These are phyloP conservation scores for Smittia aterrima DNA, from an alignment of 2,888 invertebrate species.

Conservation along the genomic window DNA sequence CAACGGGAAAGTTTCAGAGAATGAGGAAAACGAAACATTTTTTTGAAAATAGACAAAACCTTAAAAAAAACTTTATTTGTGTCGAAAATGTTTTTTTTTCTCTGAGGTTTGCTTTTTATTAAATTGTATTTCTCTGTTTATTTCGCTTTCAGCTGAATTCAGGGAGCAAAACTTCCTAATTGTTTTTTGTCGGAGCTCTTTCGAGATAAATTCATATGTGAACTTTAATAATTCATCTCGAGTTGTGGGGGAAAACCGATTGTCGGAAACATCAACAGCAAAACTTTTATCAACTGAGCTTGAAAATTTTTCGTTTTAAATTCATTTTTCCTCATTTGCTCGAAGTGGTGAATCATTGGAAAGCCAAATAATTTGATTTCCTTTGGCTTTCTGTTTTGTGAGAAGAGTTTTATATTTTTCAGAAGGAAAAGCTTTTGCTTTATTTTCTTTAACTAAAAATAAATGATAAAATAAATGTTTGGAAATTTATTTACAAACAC, in stretches of 20 bases:
- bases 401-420: no score
- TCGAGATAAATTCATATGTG: not conserved
- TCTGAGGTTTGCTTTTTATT: slow-evolving; percentile 30
- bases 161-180: not conserved
- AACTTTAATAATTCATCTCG: slow-evolving; percentile 27
- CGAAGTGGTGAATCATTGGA: not conserved
- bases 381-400: no score
- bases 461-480: no score
- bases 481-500: no score
- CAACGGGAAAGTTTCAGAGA: not conserved
- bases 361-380: not conserved
- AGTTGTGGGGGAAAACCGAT: not conserved
- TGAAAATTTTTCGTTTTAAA: not conserved
- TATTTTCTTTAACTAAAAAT: no score
- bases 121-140: slow-evolving; percentile 7
- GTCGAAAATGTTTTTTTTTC: slow-evolving; percentile 27
- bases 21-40: not conserved
- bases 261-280: not conserved
- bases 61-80: slow-evolving; percentile 22
- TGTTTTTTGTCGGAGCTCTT: not conserved
- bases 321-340: slow-evolving; percentile 11
- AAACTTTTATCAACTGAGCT: slow-evolving; percentile 26
- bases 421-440: no score
- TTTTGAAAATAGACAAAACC: slow-evolving; percentile 13
- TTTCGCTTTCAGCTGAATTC: not conserved